These are phyloP conservation scores for Lordiphosa collinella DNA, from an alignment of 1,140 invertebrate genomes.

Conservation along the genomic window DNA sequence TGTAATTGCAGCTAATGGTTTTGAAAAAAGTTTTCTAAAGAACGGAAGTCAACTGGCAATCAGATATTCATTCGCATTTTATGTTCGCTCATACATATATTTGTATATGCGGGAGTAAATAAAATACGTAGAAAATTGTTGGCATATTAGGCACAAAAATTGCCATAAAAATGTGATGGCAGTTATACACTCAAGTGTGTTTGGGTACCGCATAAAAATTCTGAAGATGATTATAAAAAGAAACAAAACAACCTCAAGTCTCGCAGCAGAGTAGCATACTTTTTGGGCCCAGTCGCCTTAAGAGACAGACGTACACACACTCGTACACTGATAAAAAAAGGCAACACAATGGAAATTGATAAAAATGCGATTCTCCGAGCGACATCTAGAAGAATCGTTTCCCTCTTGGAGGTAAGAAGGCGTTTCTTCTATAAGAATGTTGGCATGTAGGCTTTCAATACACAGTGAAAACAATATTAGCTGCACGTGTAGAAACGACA, in stretches of 20 bases:
- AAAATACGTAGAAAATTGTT: constrained; percentile 70
- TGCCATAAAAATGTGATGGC: constrained; percentile 61
- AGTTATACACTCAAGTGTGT: constrained; percentile 60
- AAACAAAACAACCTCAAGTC: constrained; percentile 21
- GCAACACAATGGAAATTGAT: no score
- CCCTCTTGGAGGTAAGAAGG: no score
- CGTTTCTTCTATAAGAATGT: no score
- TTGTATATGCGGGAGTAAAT: constrained; percentile 29
- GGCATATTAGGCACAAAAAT: constrained; percentile 69
- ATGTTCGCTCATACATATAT: not conserved
- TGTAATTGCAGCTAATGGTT: constrained; percentile 64
- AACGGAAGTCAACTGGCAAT: constrained; percentile 20
- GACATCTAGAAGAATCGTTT: no score
- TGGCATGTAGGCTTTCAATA: no score
- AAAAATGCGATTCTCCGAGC: no score
- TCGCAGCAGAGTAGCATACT: constrained; percentile 18
- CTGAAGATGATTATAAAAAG: constrained; percentile 3
- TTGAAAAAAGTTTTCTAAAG: constrained; percentile 24
- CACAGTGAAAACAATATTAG: no score
- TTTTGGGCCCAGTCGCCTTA: constrained; percentile 26
- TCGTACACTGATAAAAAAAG: not conserved
- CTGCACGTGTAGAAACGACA: no score
- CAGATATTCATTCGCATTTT: constrained; percentile 37
- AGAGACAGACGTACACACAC: constrained; percentile 7
- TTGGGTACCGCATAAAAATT: constrained; percentile 58